Conservation (phyloP, 2,888 invertebrate genomes). For the Eristalis pertinax region DNA sequence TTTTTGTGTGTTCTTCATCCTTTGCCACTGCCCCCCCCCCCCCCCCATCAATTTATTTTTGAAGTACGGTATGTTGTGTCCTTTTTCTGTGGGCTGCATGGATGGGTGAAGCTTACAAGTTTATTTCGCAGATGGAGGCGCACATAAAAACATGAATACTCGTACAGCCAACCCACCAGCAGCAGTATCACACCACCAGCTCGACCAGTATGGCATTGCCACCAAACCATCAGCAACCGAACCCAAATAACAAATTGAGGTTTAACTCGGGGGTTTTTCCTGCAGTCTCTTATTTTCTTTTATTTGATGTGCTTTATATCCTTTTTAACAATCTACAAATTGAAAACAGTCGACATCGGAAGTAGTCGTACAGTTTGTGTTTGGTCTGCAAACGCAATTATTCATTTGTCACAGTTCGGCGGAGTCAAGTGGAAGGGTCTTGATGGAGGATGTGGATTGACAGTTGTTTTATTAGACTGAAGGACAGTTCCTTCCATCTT, state of each 20-base stretch:
- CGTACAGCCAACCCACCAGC: background rate
- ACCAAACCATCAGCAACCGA: slow-evolving; percentile 23
- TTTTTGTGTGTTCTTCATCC: slow-evolving; percentile 35
- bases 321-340: slow-evolving; percentile 45
- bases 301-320: slow-evolving; percentile 36
- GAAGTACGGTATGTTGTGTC: slow-evolving; percentile 26
- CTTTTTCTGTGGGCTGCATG: slow-evolving; percentile 6
- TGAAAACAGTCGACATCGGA: slow-evolving; percentile 29
- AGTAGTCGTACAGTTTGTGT: background rate
- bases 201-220: background rate
- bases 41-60: background rate
- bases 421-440: background rate
- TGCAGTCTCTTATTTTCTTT: slow-evolving; percentile 41
- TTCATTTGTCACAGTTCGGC: background rate
- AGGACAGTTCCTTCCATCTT: no score
- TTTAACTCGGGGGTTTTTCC: slow-evolving; percentile 59
- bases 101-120: slow-evolving; percentile 41
- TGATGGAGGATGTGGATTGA: no score
- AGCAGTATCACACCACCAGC: background rate
- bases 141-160: slow-evolving; percentile 32
- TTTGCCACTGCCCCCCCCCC: background rate
- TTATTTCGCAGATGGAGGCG: slow-evolving; percentile 45
- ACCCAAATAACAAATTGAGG: slow-evolving; percentile 65
- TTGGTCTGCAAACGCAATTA: background rate
- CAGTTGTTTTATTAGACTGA: no score